Evolutionary conservation across 2,797 vertebrate genomes (phyloP).

Genomic region (Chiroxiphia lanceolata): DNA sequence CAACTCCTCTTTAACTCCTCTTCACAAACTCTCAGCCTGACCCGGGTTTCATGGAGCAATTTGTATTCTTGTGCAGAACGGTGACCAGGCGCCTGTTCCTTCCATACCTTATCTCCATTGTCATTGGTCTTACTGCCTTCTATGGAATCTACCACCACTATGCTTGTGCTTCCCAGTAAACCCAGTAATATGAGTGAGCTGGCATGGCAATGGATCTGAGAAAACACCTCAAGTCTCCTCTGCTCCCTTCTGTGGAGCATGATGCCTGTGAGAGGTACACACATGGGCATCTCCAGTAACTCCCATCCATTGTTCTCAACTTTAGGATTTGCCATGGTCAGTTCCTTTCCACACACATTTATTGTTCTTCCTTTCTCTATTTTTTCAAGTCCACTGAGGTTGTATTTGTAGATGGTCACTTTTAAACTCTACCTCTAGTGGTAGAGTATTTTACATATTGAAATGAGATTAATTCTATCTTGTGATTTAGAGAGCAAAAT

Average conservation of each 20-base stretch:
- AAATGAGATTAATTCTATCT: background rate
- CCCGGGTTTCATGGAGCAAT: background rate
- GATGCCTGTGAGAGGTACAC: background rate
- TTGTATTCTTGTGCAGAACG: background rate
- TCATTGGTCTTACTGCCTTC: background rate
- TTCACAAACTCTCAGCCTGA: background rate
- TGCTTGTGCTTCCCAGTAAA: background rate
- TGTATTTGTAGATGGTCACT: background rate
- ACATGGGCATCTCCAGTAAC: background rate
- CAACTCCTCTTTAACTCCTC: background rate
- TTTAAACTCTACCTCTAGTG: background rate
- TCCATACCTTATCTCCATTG: background rate
- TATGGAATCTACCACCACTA: background rate
- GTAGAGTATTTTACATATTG: background rate
- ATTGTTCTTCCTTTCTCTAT: background rate
- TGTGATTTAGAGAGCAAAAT: background rate
- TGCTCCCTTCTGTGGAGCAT: background rate
- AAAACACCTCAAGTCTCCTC: background rate
- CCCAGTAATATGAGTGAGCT: background rate
- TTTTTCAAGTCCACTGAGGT: background rate
- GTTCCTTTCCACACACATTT: background rate
- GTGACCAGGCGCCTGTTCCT: accelerated
- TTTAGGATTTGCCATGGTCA: background rate
- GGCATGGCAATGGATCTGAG: background rate
- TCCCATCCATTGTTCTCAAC: background rate